Base-by-base conservation (phyloP, 2,113 vertebrate species). In the Salvelinus namaycush region DNA sequence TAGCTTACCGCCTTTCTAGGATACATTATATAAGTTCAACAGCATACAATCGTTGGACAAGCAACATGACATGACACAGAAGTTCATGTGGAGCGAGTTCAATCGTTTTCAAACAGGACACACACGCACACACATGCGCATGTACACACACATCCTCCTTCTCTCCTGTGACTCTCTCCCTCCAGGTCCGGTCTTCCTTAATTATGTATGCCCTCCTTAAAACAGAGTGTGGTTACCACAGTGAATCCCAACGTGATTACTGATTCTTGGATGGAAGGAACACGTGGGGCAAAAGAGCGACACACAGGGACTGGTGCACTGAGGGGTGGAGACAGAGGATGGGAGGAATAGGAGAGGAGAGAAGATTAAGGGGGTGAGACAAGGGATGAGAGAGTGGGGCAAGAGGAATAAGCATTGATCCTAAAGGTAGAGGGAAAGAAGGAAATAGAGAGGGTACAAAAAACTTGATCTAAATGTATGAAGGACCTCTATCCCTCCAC, bases 141-240 rank as follows among this genome's bases (percentile, higher is more conserved):
- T 8, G 16, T 5, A 62, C 59, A 68, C 67, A 51, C 39, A 29
- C 48, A 34, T 27, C 59, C 60, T 72, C 73, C 39, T 73, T 79
- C 75, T 73, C 59, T 70, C 72, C 60, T 79, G 69, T 68, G 71
- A 76, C 68, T 80, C 68, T 76, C 22, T 85, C 86, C 80, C 83
- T 84, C 66, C 62, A 78, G 79, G 81, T 91, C 83, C 83, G 74
- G 72, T 83, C 82, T 74, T 65, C 76, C 84, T 89, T 89, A 90
- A 92, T 92, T 89, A 93, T 90, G 87, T 44, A 92, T 89, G 85
- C 75, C 68, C 75, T 74, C 76, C 88, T 82, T 78, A 89, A 90
- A 91, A 89, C 89, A 92, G 87, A 84, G 57, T 4, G 6, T 20
- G 11, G 86, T 77, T 83, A 85, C 76, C 79, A 68, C 73, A 82